Conservation (phyloP, 2,888 invertebrate species). For the Nemurella pictetii region DNA sequence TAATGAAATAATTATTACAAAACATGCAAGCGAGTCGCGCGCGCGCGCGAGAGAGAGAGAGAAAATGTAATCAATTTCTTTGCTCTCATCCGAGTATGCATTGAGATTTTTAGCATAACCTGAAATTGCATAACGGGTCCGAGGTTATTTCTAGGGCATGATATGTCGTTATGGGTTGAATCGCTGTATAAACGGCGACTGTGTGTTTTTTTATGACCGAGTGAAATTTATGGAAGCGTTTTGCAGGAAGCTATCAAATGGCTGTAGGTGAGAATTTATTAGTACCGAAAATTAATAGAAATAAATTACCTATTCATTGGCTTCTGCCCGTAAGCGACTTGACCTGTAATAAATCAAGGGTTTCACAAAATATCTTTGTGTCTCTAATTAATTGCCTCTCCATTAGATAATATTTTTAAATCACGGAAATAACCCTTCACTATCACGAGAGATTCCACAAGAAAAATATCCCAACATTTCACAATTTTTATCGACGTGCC, state of each 20-base stretch:
- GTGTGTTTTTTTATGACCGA: not conserved
- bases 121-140: not conserved
- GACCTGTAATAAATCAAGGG: too few species aligned
- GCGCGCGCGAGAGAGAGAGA: too few species aligned
- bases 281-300: not conserved
- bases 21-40: not conserved
- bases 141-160: not conserved
- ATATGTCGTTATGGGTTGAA: not conserved
- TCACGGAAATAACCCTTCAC: not conserved
- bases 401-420: too few species aligned
- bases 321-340: not conserved
- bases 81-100: too few species aligned
- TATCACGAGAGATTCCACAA: not conserved
- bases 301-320: not conserved
- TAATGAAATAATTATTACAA: not conserved
- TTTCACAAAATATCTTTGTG: too few species aligned
- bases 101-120: not conserved
- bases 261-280: not conserved
- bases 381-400: too few species aligned
- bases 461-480: not conserved
- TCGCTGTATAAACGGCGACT: too few species aligned
- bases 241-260: not conserved
- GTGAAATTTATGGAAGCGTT: not conserved
- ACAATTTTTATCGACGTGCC: not conserved
- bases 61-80: not conserved